These are phyloP conservation scores for Rhyzopertha dominica DNA, from an alignment of 1,140 invertebrate species.

Conservation along the genomic window DNA sequence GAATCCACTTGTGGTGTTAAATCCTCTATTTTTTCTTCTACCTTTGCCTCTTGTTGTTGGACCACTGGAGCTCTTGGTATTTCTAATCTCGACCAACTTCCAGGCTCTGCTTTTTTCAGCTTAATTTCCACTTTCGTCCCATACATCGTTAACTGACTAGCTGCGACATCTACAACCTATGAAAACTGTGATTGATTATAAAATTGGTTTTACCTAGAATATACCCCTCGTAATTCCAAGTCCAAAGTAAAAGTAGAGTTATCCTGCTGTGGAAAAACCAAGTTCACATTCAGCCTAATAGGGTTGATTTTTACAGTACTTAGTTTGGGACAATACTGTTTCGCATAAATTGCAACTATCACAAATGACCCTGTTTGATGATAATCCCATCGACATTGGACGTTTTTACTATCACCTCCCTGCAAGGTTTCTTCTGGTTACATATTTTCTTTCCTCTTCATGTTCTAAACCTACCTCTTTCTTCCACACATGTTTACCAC, in stretches of 20 bases:
- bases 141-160: constrained; percentile 72
- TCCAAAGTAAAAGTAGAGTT: constrained; percentile 72
- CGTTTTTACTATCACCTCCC: constrained; percentile 50
- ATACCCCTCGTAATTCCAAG: constrained; percentile 80
- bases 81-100: constrained; percentile 75
- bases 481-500: constrained; percentile 81
- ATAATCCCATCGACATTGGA: constrained; percentile 88
- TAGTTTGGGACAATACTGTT: constrained; percentile 75
- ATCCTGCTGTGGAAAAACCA: constrained; percentile 76
- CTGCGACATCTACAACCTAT: constrained; percentile 64
- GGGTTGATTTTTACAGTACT: constrained; percentile 80
- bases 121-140: constrained; percentile 96
- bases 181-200: constrained; percentile 28
- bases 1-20: constrained; percentile 30
- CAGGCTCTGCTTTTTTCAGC: constrained; percentile 78
- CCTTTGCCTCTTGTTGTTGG: constrained; percentile 11
- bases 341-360: constrained; percentile 84
- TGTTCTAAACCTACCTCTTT: constrained; percentile 57
- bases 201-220: constrained; percentile 29
- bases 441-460: constrained; percentile 2
- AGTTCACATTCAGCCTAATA: constrained; percentile 67
- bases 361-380: constrained; percentile 82
- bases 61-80: constrained; percentile 52
- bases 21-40: constrained; percentile 17
- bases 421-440: constrained; percentile 33